Percentiles rank a stretch among this genome's conserved stretches.
These are phyloP conservation scores for Hoplostethus mediterraneus DNA, from an alignment of 2,797 vertebrate genomes.

Conservation along the genomic window DNA sequence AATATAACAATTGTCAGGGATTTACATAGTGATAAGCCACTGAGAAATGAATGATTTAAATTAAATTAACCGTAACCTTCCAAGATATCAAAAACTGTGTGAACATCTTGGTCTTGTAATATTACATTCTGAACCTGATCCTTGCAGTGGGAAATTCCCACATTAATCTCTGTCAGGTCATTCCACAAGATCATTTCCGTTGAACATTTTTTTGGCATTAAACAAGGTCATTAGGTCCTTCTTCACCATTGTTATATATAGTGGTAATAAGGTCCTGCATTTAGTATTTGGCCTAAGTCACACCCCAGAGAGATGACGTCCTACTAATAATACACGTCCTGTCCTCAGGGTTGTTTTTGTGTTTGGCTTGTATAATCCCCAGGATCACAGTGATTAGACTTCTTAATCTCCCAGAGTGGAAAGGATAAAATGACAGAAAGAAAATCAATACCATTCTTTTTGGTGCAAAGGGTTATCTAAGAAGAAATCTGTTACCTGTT, in stretches of 20 bases:
- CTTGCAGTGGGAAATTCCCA: no score
- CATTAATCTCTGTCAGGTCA: no score
- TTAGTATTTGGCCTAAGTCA: background rate
- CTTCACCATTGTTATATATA: background rate
- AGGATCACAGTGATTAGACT: conserved; percentile 60
- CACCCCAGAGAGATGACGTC: background rate
- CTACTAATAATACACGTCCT: conserved; percentile 27
- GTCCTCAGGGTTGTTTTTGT: conserved; percentile 44
- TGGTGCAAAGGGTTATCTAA: conserved; percentile 21
- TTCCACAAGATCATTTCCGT: no score
- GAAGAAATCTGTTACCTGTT: conserved; percentile 33
- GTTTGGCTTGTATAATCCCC: conserved; percentile 62
- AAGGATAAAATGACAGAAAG: conserved; percentile 50
- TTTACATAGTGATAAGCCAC: conserved; percentile 56
- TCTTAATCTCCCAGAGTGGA: conserved; percentile 61
- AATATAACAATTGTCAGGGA: conserved; percentile 53
- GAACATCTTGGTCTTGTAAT: conserved; percentile 13
- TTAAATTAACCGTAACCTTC: background rate
- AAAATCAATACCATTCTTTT: conserved; percentile 60
- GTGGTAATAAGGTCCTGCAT: background rate
- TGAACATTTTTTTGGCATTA: background rate
- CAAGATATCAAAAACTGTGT: background rate
- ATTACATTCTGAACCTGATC: conserved; percentile 2
- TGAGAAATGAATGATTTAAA: conserved; percentile 34
- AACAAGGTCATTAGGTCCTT: background rate